Evolutionary conservation across 1,140 invertebrate species (phyloP), one percentile per base, ranked within the genome.

Genomic region (Odontomachus brunneus): DNA sequence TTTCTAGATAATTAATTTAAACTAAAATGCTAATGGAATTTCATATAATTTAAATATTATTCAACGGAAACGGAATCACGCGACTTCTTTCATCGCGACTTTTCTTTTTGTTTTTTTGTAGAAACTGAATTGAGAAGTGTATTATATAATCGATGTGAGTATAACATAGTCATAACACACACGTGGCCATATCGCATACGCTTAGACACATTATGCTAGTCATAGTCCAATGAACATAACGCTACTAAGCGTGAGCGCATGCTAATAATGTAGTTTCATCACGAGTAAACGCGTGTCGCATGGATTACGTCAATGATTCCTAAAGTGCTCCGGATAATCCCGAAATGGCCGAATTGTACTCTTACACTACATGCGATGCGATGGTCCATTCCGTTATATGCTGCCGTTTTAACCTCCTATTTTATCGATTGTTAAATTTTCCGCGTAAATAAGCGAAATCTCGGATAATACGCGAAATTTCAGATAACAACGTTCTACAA

Each of bases 241-340:
- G 38, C 15, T 44, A 19, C 26, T 65, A 51, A 51, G 33, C 26
- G n/a, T n/a, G 19, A 17, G 9, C 22, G n/a, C 12, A 24, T 53
- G 19, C 9, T 53, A 12, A 26, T 17, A 78, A 53, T 74, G 19
- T 38, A 65, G 38, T 48, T 22, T 15, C 49, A 75, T 51, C 82
- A 76, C 86, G 72, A 89, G 85, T 92, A 89, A 66, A 89, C 85
- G 38, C 38, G 9, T 44, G 38, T 44, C 89, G 84, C 87, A 92
- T 89, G 86, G 88, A 91, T 92, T 92, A 92, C 88, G 88, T 86
- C 88, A 90, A 89, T 92, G 91, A 92, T 90, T 92, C 90, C 87
- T 90, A 92, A 90, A 92, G 91, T 91, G 89, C 87, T 91, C 84
- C 65, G 75, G 85, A 83, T 80, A 81, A 85, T 86, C 75, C 59